A percentile compares a stretch with the other conserved stretches of the same genome.
Conservation (phyloP, 2,888 invertebrate genomes). For the Bunonema sp. region DNA sequence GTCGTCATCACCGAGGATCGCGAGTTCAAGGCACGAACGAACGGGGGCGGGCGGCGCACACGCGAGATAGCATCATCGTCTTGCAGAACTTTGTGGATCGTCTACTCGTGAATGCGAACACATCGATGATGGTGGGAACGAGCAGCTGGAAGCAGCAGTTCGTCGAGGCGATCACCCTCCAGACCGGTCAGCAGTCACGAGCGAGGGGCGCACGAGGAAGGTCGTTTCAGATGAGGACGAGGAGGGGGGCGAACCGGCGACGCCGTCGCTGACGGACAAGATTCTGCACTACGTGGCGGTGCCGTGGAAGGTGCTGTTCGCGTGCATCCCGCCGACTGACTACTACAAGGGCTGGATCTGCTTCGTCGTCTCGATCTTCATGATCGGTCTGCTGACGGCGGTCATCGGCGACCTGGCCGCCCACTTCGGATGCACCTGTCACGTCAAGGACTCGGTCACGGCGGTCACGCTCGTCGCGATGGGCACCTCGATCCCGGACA, state of each 20-base stretch:
- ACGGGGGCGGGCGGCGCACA: background rate
- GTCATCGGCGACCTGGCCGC: conserved; percentile 91
- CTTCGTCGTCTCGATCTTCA: conserved; percentile 75
- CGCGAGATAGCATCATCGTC: background rate
- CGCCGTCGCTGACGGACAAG: conserved; percentile 66
- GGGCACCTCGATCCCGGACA: conserved; percentile 96
- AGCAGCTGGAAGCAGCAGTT: conserved; percentile 98
- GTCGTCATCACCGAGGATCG: conserved; percentile 88
- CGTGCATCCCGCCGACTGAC: conserved; percentile 94
- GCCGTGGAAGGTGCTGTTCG: conserved; percentile 94
- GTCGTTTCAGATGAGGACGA: conserved; percentile 14
- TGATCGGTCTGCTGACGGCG: conserved; percentile 84
- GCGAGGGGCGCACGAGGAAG: background rate
- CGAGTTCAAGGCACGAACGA: conserved; percentile 67
- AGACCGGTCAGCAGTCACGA: conserved; percentile 9
- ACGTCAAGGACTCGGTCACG: conserved; percentile 86
- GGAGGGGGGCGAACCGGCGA: too few species aligned
- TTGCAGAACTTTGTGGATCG: conserved; percentile 62
- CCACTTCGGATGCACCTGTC: conserved; percentile 88
- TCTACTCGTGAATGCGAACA: conserved; percentile 82
- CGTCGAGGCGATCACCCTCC: conserved; percentile 77
- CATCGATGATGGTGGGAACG: conserved; percentile 72
- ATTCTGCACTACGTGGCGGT: conserved; percentile 82
- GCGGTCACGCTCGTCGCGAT: conserved; percentile 92
- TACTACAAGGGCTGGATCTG: conserved; percentile 66